Conservation (phyloP, 1,140 invertebrate genomes). For the Ganaspis sp. region DNA sequence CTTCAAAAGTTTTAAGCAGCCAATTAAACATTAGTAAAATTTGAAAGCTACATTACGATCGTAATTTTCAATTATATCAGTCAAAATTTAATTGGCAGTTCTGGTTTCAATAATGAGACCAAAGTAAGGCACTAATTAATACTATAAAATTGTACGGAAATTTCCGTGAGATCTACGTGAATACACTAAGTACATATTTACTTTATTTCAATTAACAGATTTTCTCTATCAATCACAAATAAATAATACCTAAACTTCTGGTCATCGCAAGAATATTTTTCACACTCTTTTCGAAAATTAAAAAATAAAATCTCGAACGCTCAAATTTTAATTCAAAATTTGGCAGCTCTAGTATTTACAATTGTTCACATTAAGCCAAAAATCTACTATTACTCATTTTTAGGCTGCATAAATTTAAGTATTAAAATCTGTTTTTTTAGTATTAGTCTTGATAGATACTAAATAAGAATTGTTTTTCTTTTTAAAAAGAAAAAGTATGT, state of each 20-base stretch:
- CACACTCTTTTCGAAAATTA: not conserved
- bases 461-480: no score
- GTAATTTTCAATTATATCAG: not conserved
- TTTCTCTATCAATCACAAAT: conserved; percentile 16
- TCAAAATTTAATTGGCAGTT: conserved; percentile 31
- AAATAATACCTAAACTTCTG: conserved; percentile 23
- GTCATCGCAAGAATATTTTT: not conserved
- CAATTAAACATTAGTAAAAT: not conserved
- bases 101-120: conserved; percentile 40
- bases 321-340: not conserved
- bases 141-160: conserved; percentile 12
- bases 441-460: no score
- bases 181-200: not conserved
- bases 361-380: not conserved
- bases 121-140: not conserved
- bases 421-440: no score
- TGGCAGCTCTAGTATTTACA: not conserved
- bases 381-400: no score
- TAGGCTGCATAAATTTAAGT: no score
- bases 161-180: not conserved
- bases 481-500: no score
- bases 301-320: no score
- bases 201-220: not conserved
- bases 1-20: not conserved
- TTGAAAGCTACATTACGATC: not conserved